Conservation (phyloP, 2,888 invertebrate genomes). For the Spodoptera exigua region DNA sequence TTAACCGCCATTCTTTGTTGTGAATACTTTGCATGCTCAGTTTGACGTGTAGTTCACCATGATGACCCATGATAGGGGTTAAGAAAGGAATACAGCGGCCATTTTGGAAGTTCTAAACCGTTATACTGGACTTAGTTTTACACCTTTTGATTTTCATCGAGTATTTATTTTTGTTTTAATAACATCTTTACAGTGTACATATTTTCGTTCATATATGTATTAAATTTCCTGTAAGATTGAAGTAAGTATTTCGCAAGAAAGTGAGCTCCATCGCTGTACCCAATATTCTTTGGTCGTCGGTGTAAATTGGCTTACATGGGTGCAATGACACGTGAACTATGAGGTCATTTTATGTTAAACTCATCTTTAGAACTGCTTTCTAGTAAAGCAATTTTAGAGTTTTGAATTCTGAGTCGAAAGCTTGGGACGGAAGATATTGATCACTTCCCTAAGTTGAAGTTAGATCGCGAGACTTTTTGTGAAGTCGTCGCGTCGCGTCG, state of each 20-base stretch:
- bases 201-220: slow-evolving; percentile 30
- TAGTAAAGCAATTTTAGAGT: slow-evolving; percentile 10
- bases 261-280: slow-evolving; percentile 32
- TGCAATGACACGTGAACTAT: slow-evolving; percentile 47
- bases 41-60: slow-evolving; percentile 37
- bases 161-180: slow-evolving; percentile 21
- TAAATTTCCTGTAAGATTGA: slow-evolving; percentile 43
- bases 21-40: slow-evolving; percentile 40
- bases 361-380: slow-evolving; percentile 15
- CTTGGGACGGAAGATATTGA: slow-evolving; percentile 45
- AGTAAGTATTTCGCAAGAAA: slow-evolving; percentile 32
- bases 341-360: slow-evolving; percentile 35
- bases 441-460: slow-evolving; percentile 40
- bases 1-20: slow-evolving; percentile 52
- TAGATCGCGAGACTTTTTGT: slow-evolving; percentile 48
- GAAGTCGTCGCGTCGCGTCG: slow-evolving; percentile 35
- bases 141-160: not conserved
- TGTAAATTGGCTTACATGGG: slow-evolving; percentile 51
- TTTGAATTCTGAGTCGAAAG: slow-evolving; percentile 25
- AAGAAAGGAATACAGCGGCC: not conserved
- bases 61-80: slow-evolving; percentile 8
- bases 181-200: slow-evolving; percentile 25
- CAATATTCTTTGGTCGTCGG: slow-evolving; percentile 48
- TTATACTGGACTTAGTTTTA: not conserved
- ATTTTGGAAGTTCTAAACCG: not conserved